These are phyloP conservation scores for Cottus gobio DNA, from an alignment of 2,113 vertebrate species.

Conservation along the genomic window DNA sequence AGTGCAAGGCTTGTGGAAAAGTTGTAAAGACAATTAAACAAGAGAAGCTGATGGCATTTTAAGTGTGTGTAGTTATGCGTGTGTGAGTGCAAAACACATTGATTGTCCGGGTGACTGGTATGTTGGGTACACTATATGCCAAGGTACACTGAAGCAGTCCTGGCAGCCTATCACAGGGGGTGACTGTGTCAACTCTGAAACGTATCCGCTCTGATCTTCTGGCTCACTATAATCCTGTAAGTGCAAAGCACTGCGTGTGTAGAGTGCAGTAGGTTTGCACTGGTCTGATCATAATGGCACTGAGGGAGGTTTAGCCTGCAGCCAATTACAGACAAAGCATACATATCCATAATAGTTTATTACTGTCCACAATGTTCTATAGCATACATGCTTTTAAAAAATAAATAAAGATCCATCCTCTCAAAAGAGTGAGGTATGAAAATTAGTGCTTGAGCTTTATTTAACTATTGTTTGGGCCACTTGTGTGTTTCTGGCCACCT, in stretches of 20 bases:
- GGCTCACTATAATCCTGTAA: constrained; percentile 10
- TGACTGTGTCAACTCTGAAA: constrained; percentile 29
- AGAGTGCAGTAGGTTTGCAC: neutral
- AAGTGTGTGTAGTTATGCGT: neutral
- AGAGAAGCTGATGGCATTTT: constrained; percentile 20
- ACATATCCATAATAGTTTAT: neutral
- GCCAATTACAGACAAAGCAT: neutral
- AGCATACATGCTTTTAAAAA: too few species aligned
- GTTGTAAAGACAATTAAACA: constrained; percentile 65
- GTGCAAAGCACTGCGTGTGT: neutral
- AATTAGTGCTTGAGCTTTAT: neutral
- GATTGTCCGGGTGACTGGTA: constrained; percentile 22
- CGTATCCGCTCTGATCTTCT: constrained; percentile 31
- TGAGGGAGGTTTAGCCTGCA: neutral
- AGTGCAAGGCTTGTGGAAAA: constrained; percentile 66
- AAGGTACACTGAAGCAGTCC: constrained; percentile 33
- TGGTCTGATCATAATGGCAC: neutral
- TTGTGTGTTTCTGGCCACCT: neutral
- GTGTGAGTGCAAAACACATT: constrained; percentile 24
- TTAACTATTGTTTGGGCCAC: neutral
- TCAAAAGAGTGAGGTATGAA: neutral
- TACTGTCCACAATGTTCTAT: neutral
- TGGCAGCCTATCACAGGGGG: constrained; percentile 36
- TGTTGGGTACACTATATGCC: constrained; percentile 27
- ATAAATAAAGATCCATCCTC: too few species aligned